Evolutionary conservation across 2,113 vertebrate species (phyloP).

Genomic region (Nyctibius bracteatus): DNA sequence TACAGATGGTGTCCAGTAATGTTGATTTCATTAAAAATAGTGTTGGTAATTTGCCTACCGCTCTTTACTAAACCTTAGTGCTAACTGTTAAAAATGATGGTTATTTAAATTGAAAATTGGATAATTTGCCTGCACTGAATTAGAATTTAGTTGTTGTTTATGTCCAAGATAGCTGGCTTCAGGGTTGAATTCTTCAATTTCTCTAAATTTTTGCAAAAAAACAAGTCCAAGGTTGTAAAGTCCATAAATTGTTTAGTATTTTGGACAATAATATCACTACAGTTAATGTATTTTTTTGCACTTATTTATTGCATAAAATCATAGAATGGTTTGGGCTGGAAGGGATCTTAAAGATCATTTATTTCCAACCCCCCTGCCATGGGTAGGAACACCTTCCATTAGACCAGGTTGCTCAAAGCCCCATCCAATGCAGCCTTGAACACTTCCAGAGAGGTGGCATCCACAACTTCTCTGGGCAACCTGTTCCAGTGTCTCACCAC

Average conservation of each 20-base stretch:
- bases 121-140: background rate
- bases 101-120: background rate
- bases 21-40: background rate
- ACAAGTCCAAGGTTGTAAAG: background rate
- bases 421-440: background rate
- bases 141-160: background rate
- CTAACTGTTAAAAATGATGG: background rate
- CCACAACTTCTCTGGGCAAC: background rate
- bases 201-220: background rate
- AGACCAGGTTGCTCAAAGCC: background rate
- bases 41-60: background rate
- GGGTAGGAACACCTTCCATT: background rate
- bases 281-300: background rate
- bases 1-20: background rate
- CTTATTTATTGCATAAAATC: background rate
- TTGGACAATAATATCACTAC: background rate
- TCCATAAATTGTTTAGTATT: background rate
- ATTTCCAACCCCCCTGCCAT: rapidly evolving
- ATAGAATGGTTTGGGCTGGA: background rate
- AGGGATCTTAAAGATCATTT: background rate
- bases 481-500: background rate
- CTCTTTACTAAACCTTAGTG: background rate
- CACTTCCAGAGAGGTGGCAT: background rate
- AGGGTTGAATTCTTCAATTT: background rate
- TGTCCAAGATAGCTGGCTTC: background rate